phyloP scores from a whole-genome alignment of 1,140 invertebrate species.

The Atopsyche davidsoni region DNA sequence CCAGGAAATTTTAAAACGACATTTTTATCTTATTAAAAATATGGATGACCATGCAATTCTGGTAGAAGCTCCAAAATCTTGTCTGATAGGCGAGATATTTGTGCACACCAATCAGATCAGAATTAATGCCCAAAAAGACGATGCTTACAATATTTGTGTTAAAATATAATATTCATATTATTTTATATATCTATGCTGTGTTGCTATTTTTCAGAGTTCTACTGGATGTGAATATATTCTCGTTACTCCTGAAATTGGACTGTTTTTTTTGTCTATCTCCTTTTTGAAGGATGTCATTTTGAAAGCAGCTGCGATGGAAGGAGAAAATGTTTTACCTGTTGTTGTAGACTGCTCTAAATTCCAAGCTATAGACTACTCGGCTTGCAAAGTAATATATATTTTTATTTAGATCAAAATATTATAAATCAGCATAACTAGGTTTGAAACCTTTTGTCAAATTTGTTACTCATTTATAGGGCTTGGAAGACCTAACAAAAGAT shows the following conservation, averaged over 20 bases:
- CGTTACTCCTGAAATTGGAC: conserved; percentile 28
- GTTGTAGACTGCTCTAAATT: conserved; percentile 36
- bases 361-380: conserved; percentile 37
- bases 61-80: too few species aligned
- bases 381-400: conserved; percentile 31
- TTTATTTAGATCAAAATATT: not conserved
- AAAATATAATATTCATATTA: not conserved
- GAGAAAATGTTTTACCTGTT: conserved; percentile 32
- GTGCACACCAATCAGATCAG: too few species aligned
- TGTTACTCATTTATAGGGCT: conserved; percentile 33
- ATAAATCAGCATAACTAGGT: too few species aligned
- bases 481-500: conserved; percentile 51
- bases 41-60: too few species aligned
- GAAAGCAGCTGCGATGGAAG: conserved; percentile 31
- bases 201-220: conserved; percentile 22
- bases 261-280: conserved; percentile 32
- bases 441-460: too few species aligned
- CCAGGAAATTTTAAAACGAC: too few species aligned
- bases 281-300: conserved; percentile 27
- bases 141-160: too few species aligned
- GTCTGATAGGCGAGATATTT: too few species aligned
- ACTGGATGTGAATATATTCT: conserved; percentile 29
- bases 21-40: too few species aligned
- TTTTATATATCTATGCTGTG: not conserved
- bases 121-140: too few species aligned